Evolutionary conservation across 2,113 vertebrate species (phyloP).

Genomic region (Brachirus orientalis): DNA sequence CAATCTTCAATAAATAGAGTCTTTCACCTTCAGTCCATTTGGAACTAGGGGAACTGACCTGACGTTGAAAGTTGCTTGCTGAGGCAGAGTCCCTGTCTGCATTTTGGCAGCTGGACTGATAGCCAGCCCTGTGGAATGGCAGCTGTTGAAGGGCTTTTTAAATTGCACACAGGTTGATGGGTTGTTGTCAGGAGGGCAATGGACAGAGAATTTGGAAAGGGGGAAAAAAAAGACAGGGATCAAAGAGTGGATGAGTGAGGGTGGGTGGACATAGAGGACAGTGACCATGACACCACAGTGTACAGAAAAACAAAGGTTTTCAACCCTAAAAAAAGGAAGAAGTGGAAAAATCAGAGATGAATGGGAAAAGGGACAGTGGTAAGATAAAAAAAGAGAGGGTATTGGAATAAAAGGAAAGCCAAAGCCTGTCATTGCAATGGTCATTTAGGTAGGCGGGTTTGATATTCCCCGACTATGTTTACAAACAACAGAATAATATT

Average conservation of each 20-base stretch:
- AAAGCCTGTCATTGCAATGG: conserved; percentile 7
- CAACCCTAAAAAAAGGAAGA: conserved; percentile 13
- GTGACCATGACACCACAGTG: conserved; percentile 51
- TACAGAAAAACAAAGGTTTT: conserved; percentile 21
- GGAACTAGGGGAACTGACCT: conserved; percentile 52
- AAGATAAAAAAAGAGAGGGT: background rate
- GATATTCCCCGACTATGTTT: conserved; percentile 47
- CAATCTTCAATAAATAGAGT: conserved; percentile 63
- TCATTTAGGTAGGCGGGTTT: conserved; percentile 43
- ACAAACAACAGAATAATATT: conserved; percentile 51
- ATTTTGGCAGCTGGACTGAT: conserved; percentile 78
- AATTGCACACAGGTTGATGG: conserved; percentile 77
- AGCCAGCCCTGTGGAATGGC: conserved; percentile 73
- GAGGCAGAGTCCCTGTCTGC: conserved; percentile 69
- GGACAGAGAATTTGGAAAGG: conserved; percentile 54
- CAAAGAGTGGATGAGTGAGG: conserved; percentile 1
- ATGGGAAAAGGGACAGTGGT: background rate
- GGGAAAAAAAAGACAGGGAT: conserved; percentile 2
- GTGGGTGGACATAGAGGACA: conserved; percentile 27
- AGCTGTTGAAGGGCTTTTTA: conserved; percentile 80
- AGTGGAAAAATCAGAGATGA: background rate
- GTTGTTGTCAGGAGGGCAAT: conserved; percentile 75
- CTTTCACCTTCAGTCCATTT: conserved; percentile 75
- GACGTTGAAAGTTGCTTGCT: conserved; percentile 66
- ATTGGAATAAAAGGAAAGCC: conserved; percentile 38